Evolutionary conservation across 2,888 invertebrate genomes (phyloP), one percentile per base, ranked within the genome.

Genomic region (Cosmia pyralina): DNA sequence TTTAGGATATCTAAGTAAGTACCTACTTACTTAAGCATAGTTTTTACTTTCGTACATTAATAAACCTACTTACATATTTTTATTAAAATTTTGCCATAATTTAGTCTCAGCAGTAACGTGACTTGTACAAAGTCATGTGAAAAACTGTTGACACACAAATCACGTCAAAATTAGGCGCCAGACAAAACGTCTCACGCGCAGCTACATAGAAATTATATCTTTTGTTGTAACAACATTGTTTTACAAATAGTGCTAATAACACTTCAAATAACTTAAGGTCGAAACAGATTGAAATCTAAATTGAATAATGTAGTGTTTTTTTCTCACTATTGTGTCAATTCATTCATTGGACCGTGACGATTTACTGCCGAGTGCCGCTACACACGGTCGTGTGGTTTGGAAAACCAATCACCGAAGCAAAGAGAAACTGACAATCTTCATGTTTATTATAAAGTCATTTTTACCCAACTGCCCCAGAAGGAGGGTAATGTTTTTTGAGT

Each of bases 301-400:
- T 92, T 90, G 87, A 90, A 91, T 90, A 90, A 89, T 71, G 82
- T 81, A 78, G 78, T 87, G 85, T 89, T 88, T 88, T 83, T 88
- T 93, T 94, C 94, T 91, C 94, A 94, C 92, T 89, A 93, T 94
- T 94, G 92, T 93, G 88, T 88, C 88, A 89, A 92, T 90, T 89
- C 87, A 88, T 91, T 91, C 89, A 91, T 89, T 85, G 87, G 84
- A 79, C 83, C 58, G 79, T 78, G 71, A 83, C 81, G 85, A 89
- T 88, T 87, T 87, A 88, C 78, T 73, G 70, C 66, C 68, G 81
- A 87, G 75, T 72, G 65, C 66, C 67, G 82, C 72, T 83, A 90
- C 90, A 89, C 78, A 90, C 90, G 66, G 79, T 48, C 72, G 10
- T 19, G n/a, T 2, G 19, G 75, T 77, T 66, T 66, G 77, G 22